Percentiles rank a stretch among this genome's conserved stretches.
These are phyloP conservation scores for Motacilla alba DNA, from an alignment of 2,113 vertebrate genomes.

Conservation along the genomic window DNA sequence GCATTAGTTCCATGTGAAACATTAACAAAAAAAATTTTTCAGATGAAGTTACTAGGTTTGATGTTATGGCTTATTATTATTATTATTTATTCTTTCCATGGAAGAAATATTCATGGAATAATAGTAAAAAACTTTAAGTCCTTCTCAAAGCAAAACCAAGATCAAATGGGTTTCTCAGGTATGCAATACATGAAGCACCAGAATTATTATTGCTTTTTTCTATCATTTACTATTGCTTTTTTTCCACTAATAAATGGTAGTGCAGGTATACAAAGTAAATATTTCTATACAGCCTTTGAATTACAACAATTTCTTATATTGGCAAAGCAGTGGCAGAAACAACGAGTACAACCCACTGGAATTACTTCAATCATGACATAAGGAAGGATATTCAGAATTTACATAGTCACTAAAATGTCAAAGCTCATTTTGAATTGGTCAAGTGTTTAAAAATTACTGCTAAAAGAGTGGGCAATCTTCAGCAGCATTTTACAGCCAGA, in stretches of 20 bases:
- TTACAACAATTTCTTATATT: not conserved
- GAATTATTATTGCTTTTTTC: not conserved
- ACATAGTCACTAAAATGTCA: not conserved
- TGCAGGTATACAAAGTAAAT: not conserved
- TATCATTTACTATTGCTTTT: not conserved
- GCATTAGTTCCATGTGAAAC: not conserved
- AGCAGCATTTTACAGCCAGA: not conserved
- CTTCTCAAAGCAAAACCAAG: not conserved
- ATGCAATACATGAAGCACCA: not conserved
- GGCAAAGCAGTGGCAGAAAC: not conserved
- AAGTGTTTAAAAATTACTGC: not conserved
- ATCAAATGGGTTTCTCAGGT: not conserved
- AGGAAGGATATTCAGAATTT: not conserved
- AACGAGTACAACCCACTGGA: not conserved
- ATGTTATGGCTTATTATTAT: not conserved
- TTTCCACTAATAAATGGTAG: not conserved
- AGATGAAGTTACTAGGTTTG: not conserved
- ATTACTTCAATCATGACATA: not conserved
- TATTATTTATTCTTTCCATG: not conserved
- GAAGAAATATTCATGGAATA: not conserved
- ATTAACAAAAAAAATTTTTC: not conserved
- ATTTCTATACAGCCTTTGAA: not conserved
- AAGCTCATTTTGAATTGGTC: not conserved
- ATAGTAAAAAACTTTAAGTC: not conserved
- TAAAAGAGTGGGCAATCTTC: not conserved